Evolutionary conservation across 1,140 invertebrate species (phyloP).

Genomic region (Euborellia annulipes): DNA sequence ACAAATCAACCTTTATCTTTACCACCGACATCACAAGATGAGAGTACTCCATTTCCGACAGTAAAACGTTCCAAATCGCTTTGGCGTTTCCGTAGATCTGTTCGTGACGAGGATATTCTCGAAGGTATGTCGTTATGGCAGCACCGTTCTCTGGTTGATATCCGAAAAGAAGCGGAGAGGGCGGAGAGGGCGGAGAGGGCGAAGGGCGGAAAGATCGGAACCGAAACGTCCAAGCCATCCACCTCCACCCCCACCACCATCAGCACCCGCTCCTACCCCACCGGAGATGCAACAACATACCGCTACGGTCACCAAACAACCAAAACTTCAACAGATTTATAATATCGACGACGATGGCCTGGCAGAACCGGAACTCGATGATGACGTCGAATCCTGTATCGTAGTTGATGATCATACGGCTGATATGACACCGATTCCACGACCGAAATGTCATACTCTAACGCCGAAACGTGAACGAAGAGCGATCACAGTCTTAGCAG

Average conservation of each 20-base stretch:
- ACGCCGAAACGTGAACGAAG: no score
- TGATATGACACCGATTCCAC: no score
- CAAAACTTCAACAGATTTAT: no score
- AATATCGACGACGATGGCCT: no score
- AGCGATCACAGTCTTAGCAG: no score
- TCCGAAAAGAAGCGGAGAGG: slow-evolving; percentile 15
- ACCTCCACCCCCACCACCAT: slow-evolving; percentile 26
- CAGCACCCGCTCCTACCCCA: no score
- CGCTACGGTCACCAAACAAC: no score
- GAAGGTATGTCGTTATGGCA: slow-evolving; percentile 74
- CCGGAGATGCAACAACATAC: no score
- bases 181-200: slow-evolving; percentile 25
- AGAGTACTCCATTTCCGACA: slow-evolving; percentile 18
- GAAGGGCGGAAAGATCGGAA: slow-evolving; percentile 20
- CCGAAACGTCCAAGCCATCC: slow-evolving; percentile 25
- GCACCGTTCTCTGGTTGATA: slow-evolving; percentile 64
- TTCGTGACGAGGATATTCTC: slow-evolving; percentile 45
- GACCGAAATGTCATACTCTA: no score
- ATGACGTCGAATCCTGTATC: slow-evolving; percentile 46
- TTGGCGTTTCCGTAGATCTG: slow-evolving; percentile 55
- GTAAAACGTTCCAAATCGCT: slow-evolving; percentile 66
- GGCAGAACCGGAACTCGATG: not conserved
- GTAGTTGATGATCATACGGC: slow-evolving; percentile 52
- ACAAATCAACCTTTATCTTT: no score
- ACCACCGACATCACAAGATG: no score